Conservation (phyloP, 2,113 vertebrate species). For the Pseudopipra pipra region DNA sequence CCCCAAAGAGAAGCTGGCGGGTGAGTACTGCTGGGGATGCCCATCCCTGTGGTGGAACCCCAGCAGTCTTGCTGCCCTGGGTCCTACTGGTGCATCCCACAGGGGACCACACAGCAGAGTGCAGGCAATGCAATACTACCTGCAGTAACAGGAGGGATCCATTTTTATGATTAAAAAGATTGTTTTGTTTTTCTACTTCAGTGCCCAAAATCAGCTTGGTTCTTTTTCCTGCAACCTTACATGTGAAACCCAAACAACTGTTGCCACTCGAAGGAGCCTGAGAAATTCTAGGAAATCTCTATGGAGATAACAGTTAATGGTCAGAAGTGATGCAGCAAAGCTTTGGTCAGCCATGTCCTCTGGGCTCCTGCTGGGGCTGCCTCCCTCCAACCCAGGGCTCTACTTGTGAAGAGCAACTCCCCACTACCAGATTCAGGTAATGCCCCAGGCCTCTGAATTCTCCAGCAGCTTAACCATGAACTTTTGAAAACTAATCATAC, state of each 20-base stretch:
- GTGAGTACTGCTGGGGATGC: rapidly evolving
- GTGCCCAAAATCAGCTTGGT: background rate
- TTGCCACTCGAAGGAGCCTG: background rate
- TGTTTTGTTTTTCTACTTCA: background rate
- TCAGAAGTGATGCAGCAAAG: rapidly evolving
- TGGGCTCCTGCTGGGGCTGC: background rate
- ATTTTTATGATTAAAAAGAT: background rate
- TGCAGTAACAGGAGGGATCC: rapidly evolving
- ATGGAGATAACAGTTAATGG: rapidly evolving
- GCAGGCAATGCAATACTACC: background rate
- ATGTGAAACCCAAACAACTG: background rate
- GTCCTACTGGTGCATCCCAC: background rate
- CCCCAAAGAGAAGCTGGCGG: background rate
- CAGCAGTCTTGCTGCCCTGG: background rate
- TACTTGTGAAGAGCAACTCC: rapidly evolving
- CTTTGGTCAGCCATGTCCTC: rapidly evolving
- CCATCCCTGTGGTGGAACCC: rapidly evolving
- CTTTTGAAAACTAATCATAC: background rate
- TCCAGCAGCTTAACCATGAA: background rate
- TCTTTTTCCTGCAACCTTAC: background rate
- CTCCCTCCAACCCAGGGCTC: background rate
- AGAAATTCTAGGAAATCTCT: background rate
- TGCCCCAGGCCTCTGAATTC: background rate
- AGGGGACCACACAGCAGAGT: background rate
- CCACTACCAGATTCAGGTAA: background rate